phyloP scores from a whole-genome alignment of 2,888 invertebrate genomes.

The Hoplodrina blanda region DNA sequence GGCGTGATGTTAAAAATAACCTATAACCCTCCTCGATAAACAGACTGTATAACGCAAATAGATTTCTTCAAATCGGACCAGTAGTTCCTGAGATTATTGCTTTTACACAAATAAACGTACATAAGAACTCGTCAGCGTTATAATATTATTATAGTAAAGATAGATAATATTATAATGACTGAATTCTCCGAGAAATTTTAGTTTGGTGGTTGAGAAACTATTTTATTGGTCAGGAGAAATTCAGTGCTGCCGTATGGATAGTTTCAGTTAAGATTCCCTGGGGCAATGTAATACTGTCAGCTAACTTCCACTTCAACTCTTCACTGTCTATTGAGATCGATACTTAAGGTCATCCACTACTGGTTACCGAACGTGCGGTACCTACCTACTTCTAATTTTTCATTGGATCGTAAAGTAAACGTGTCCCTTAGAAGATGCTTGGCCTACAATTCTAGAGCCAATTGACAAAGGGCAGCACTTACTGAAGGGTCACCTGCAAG shows the following conservation, averaged over 20 bases:
- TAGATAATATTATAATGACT: conserved; percentile 17
- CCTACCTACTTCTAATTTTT: conserved; percentile 19
- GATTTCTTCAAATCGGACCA: too few species aligned
- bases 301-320: background rate
- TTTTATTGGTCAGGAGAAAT: conserved; percentile 36
- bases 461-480: conserved; percentile 68
- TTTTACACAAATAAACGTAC: too few species aligned
- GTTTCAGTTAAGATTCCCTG: conserved; percentile 23
- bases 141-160: too few species aligned
- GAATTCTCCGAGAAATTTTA: conserved; percentile 33
- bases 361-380: background rate
- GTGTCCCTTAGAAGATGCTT: conserved; percentile 45
- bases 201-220: conserved; percentile 30
- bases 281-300: conserved; percentile 13
- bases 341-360: conserved; percentile 12
- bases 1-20: too few species aligned
- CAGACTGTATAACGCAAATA: too few species aligned
- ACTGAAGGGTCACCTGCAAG: conserved; percentile 68
- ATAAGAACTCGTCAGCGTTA: too few species aligned
- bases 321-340: conserved; percentile 15
- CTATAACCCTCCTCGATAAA: too few species aligned
- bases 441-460: conserved; percentile 58
- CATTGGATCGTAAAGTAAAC: conserved; percentile 58
- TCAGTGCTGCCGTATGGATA: conserved; percentile 17
- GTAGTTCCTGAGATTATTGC: too few species aligned